A percentile compares a stretch with the other conserved stretches of the same genome.
Evolutionary conservation across 2,888 invertebrate genomes (phyloP).

Genomic region (Hymenopus coronatus): DNA sequence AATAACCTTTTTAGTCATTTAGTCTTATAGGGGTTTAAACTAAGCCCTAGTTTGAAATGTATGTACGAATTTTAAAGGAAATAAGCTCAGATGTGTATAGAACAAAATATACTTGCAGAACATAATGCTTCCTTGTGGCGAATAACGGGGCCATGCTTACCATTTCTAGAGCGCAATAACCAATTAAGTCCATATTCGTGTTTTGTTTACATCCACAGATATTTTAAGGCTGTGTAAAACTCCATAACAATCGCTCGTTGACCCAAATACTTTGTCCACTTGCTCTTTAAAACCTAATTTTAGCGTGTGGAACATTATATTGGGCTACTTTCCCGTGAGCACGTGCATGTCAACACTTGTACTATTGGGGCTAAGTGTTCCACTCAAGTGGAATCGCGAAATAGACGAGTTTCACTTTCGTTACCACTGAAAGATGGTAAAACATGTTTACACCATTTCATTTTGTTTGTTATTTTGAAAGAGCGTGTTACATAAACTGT

Average conservation of each 20-base stretch:
- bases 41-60: too few species aligned
- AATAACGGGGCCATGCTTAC: too few species aligned
- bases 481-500: not conserved
- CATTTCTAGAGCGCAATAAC: not conserved
- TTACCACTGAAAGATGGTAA: not conserved
- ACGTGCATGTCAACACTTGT: not conserved
- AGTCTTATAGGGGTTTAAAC: too few species aligned
- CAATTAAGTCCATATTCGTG: not conserved
- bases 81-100: too few species aligned
- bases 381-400: not conserved
- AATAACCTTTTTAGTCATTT: too few species aligned
- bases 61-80: too few species aligned
- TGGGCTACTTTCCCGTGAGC: not conserved
- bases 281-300: not conserved
- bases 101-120: too few species aligned
- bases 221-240: not conserved
- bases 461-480: not conserved
- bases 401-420: not conserved
- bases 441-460: not conserved
- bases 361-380: not conserved
- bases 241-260: not conserved
- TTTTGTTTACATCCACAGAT: not conserved
- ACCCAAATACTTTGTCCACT: not conserved
- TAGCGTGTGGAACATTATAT: not conserved
- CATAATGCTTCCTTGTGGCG: too few species aligned